phyloP scores from a whole-genome alignment of 2,797 vertebrate genomes.

The Philypnodon macrostomus region DNA sequence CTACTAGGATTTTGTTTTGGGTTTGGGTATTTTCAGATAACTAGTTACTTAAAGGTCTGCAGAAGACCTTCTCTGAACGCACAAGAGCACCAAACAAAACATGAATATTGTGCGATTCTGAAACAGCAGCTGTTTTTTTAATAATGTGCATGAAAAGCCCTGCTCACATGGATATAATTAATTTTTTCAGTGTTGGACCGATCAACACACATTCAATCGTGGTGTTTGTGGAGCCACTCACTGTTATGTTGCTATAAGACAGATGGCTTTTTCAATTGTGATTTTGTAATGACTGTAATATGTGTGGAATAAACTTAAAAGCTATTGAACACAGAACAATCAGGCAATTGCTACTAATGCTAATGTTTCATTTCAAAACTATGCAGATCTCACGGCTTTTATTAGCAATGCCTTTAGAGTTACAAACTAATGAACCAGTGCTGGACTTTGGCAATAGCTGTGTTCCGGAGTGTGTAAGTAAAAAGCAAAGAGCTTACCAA shows the following conservation, averaged over 20 bases:
- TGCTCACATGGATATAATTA: constrained; percentile 27
- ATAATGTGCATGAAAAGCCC: constrained; percentile 43
- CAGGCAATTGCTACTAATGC: not conserved
- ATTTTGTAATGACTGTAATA: constrained; percentile 4
- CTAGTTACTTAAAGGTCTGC: no score
- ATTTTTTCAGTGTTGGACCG: constrained; percentile 28
- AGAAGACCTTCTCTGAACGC: no score
- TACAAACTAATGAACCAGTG: constrained; percentile 5
- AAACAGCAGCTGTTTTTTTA: constrained; percentile 40
- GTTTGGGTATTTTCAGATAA: no score
- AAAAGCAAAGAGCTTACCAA: constrained; percentile 2
- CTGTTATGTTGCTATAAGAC: constrained; percentile 3
- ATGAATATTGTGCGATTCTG: constrained; percentile 35
- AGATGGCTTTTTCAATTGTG: constrained; percentile 9
- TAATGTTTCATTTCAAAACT: constrained; percentile 5
- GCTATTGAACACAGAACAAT: not conserved
- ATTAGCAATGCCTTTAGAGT: constrained; percentile 2
- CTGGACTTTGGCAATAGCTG: constrained; percentile 7
- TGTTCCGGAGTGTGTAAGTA: not conserved
- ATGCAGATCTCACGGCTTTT: constrained; percentile 1
- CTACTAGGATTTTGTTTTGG: no score
- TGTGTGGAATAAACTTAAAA: not conserved
- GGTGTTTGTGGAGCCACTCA: constrained; percentile 18
- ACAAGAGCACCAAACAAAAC: no score
- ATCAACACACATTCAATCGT: constrained; percentile 29